These are phyloP conservation scores for Hypselothyrea guttata DNA, from an alignment of 2,888 invertebrate species.

Conservation along the genomic window DNA sequence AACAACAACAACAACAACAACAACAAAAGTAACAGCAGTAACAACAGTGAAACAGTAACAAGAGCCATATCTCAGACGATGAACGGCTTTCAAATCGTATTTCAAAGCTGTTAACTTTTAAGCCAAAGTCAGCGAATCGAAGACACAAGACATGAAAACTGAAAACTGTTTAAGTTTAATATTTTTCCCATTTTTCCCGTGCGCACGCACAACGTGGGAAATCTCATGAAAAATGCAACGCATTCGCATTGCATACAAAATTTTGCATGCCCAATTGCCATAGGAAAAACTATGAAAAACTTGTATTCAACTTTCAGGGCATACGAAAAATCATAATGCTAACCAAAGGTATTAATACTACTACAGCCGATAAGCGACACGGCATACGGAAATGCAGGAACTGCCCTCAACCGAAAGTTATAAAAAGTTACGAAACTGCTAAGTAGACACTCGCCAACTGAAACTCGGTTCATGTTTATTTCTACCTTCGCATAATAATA, in stretches of 20 bases:
- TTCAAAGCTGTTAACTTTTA: constrained; percentile 59
- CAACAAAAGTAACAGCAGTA: no score
- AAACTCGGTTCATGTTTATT: no score
- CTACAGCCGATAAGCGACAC: constrained; percentile 39
- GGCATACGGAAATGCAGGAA: constrained; percentile 37
- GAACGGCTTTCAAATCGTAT: constrained; percentile 66
- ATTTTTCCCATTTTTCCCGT: constrained; percentile 68
- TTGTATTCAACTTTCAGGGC: constrained; percentile 21
- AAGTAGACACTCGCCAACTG: no score
- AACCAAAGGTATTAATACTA: constrained; percentile 15
- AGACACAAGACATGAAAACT: constrained; percentile 49
- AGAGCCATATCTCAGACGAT: constrained; percentile 40
- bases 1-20: constrained; percentile 50
- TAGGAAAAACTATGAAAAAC: constrained; percentile 31
- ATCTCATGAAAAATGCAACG: constrained; percentile 61
- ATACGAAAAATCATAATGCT: background rate
- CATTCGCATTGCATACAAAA: constrained; percentile 45
- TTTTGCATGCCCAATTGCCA: constrained; percentile 54
- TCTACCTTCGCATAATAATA: no score
- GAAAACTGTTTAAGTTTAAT: constrained; percentile 67
- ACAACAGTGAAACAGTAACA: no score
- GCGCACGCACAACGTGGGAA: constrained; percentile 75
- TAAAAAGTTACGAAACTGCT: constrained; percentile 1
- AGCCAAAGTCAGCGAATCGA: constrained; percentile 17
- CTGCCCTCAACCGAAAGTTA: constrained; percentile 5